phyloP scores from a whole-genome alignment of 2,888 invertebrate genomes.

The Keiferia lycopersicella region DNA sequence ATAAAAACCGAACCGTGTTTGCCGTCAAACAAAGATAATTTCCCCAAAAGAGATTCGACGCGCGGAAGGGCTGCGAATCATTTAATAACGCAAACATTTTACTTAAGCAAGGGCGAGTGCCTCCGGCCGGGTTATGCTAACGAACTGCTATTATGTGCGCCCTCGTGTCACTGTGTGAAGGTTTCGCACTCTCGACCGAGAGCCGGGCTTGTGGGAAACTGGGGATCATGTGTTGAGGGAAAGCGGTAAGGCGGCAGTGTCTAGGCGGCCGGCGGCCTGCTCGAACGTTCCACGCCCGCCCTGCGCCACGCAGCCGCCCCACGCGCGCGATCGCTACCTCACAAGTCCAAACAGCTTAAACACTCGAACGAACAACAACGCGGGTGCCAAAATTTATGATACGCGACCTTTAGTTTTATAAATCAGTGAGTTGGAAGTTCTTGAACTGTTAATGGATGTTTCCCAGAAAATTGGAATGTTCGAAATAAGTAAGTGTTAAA shows the following conservation, averaged over 20 bases:
- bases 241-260: constrained; percentile 52
- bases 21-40: constrained; percentile 22
- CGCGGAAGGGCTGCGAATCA: constrained; percentile 53
- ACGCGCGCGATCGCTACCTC: constrained; percentile 26
- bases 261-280: constrained; percentile 51
- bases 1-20: constrained; percentile 41
- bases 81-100: constrained; percentile 72
- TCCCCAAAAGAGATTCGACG: constrained; percentile 25
- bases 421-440: constrained; percentile 12
- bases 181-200: constrained; percentile 78
- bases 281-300: constrained; percentile 45
- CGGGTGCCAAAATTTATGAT: constrained; percentile 45
- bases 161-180: constrained; percentile 79
- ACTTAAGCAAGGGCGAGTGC: constrained; percentile 57
- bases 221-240: constrained; percentile 74
- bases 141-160: constrained; percentile 75
- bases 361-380: constrained; percentile 53
- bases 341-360: constrained; percentile 45
- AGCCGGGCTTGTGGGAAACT: constrained; percentile 61
- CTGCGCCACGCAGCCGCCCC: constrained; percentile 29
- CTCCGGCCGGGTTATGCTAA: constrained; percentile 67
- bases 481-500: constrained; percentile 63
- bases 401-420: constrained; percentile 39
- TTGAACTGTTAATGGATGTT: constrained; percentile 50
- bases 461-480: constrained; percentile 70